A percentile compares a stretch with the other conserved stretches of the same genome.
Evolutionary conservation across 1,140 invertebrate genomes (phyloP).

Genomic region (Panonychus citri): DNA sequence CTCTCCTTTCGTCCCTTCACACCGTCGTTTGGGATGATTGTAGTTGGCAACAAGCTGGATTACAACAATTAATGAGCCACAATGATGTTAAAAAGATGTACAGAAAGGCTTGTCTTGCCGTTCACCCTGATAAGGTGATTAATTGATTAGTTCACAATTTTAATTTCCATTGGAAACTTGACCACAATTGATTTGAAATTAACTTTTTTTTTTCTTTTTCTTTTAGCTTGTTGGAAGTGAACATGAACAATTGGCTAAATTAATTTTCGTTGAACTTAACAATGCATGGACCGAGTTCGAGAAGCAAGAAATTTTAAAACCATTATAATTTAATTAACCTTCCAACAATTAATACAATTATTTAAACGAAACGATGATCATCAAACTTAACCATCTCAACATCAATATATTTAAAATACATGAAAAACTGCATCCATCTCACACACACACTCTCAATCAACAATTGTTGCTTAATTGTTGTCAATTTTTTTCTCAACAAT

Average conservation of each 20-base stretch:
- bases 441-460: too few relatives aligned
- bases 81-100: conserved; percentile 90
- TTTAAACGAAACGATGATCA: too few relatives aligned
- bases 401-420: too few relatives aligned
- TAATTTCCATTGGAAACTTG: too few relatives aligned
- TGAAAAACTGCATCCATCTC: too few relatives aligned
- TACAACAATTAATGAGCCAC: conserved; percentile 70
- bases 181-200: not conserved
- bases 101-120: conserved; percentile 75
- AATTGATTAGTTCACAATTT: too few relatives aligned
- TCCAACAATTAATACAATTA: not conserved
- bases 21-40: conserved; percentile 81
- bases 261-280: conserved; percentile 96
- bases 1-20: conserved; percentile 75
- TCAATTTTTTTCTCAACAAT: too few relatives aligned
- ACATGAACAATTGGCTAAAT: conserved; percentile 73
- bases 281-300: conserved; percentile 97
- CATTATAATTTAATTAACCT: not conserved
- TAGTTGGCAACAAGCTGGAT: conserved; percentile 72
- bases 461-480: too few relatives aligned
- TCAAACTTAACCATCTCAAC: too few relatives aligned
- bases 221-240: conserved; percentile 65
- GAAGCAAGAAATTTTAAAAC: conserved; percentile 25
- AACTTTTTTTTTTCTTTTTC: conserved; percentile 2
- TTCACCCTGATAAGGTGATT: conserved; percentile 90